Evolutionary conservation across 2,797 vertebrate genomes (phyloP), one percentile per base, ranked within the genome.

Genomic region (Pristis pectinata): DNA sequence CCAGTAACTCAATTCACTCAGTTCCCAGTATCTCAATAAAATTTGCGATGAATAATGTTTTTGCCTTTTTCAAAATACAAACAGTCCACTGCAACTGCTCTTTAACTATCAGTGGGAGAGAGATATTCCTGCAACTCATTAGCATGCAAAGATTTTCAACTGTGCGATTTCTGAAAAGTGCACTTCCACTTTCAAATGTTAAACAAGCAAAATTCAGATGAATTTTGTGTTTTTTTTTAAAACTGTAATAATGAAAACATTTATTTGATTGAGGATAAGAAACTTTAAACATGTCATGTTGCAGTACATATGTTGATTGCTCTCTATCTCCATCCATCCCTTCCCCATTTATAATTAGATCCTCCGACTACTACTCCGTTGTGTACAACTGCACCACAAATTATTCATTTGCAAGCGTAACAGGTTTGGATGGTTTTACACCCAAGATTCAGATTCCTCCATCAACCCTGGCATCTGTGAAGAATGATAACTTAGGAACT

Each of bases 331-430:
- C 99, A 97, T 98, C 97, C 98, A 97, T 97, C 97, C 97, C 96
- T 97, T 96, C 97, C 97, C 97, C 97, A 97, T 98, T 97, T 98
- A 96, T 96, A 10, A 98, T 98, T 98, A 99, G 99, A 99, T 97
- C 98, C 98, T 96, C 98, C 98, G 95, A 98, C 99, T 95, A 99
- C 98, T 97, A 98, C 97, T 95, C 97, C 98, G 96, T 96, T 97
- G 96, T 97, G 97, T 96, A 98, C 97, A 97, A 96, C 97, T 3
- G 22, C 53, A 98, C 98, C 97, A 97, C 98, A 97, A 98, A 95
- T 96, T 97, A 97, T 96, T 97, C 96, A 85, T 96, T 97, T 95
- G 97, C 97, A 96, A 97, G 97, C 83, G 96, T 96, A 96, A 97
- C 98, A 95, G 97, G 97, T 96, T 97, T 98, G 95, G 97, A 97